Evolutionary conservation across 2,113 vertebrate genomes (phyloP), one percentile per base, ranked within the genome.

Genomic region (Trichechus manatus): DNA sequence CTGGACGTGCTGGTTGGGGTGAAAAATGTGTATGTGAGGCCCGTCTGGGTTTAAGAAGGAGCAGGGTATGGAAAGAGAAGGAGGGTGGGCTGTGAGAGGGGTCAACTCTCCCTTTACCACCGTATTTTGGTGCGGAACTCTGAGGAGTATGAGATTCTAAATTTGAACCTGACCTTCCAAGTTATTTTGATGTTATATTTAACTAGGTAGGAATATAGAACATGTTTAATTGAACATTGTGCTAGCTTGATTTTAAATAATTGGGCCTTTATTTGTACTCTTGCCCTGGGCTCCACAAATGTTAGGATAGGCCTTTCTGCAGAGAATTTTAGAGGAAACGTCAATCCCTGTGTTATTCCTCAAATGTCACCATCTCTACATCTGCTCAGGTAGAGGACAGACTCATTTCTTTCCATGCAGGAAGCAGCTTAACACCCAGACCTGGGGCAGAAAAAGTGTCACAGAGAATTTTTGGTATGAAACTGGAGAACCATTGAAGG

Each of bases 151-250:
- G 39, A 82, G 75, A 50, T 75, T 77, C 63, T 89, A 33, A 63
- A 89, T 89, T 83, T 53, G 89, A 89, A 66, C 29, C 29, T 86
- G 61, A 44, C 36, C 80, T 96, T 86, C 25, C 42, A 47, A 56
- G 33, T 66, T 87, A 33, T 81, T 75, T 47, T 86, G 63, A 79
- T 53, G 20, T 82, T 47, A 36, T 3, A n/a, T 72, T 79, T 50
- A 94, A 29, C n/a, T 39, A 56, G 50, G 29, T 64, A 11, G 47
- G 31, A 72, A 47, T 74, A n/a, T 39, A 85, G 27, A 81, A 56
- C 31, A 66, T 39, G 66, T 33, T 66, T 77, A 27, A 50, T 68
- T 47, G 53, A 87, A 59, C 6, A 75, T 29, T 88, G 17, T 25
- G 14, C 77, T 53, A 39, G 36, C 56, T 17, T 33, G 44, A 72